Evolutionary conservation across 2,888 invertebrate species (phyloP).

Genomic region (Sarcophaga variegata): DNA sequence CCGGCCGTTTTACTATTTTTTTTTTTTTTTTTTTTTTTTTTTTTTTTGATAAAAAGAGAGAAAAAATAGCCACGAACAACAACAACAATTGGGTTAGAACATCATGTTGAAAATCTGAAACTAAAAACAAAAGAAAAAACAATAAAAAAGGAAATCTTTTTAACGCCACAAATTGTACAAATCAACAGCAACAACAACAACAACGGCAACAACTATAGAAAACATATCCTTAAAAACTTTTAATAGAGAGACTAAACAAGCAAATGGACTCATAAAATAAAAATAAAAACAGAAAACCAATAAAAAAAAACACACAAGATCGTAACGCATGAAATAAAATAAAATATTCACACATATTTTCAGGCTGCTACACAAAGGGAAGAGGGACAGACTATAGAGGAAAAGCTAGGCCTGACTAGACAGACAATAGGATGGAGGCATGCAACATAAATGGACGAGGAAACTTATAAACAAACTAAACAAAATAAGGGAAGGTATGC

Average conservation of each 20-base stretch:
- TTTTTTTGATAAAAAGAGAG: neutral
- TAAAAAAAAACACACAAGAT: neutral
- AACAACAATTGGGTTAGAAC: slow-evolving; percentile 49
- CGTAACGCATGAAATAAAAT: no score
- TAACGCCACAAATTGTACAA: neutral
- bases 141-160: slow-evolving; percentile 25
- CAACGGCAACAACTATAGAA: slow-evolving; percentile 21
- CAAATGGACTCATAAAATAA: slow-evolving; percentile 41
- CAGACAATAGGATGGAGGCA: neutral
- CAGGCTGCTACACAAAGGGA: slow-evolving; percentile 14
- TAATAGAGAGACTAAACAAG: slow-evolving; percentile 31
- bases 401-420: neutral
- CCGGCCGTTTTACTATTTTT: neutral
- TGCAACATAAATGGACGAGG: no score
- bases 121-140: neutral
- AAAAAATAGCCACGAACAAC: neutral
- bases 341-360: slow-evolving; percentile 21
- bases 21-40: neutral
- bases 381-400: neutral
- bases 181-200: slow-evolving; percentile 1
- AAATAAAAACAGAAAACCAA: slow-evolving; percentile 1
- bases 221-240: slow-evolving; percentile 18
- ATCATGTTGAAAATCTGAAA: neutral
- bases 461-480: no score
- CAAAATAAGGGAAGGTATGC: no score